Conservation (phyloP, 1,140 invertebrate species). For the Aphelenchoides avenae region DNA sequence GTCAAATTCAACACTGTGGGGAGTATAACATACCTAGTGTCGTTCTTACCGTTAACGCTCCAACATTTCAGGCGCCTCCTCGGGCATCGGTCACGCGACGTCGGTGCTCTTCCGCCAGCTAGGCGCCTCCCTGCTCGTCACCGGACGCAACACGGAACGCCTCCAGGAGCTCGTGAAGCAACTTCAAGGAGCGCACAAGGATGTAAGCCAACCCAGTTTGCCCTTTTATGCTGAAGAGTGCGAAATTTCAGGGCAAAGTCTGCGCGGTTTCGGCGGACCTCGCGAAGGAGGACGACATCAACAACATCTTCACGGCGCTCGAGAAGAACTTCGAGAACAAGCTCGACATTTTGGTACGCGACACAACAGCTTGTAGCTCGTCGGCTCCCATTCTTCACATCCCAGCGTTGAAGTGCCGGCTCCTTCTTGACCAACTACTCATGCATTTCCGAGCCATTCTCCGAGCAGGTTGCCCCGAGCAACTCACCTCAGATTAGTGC, state of each 20-base stretch:
- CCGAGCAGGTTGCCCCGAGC: no score
- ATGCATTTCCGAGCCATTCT: no score
- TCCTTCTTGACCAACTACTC: no score
- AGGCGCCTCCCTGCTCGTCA: slow-evolving; percentile 69
- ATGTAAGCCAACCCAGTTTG: slow-evolving; percentile 9
- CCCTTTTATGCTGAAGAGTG: not conserved
- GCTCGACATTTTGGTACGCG: slow-evolving; percentile 63
- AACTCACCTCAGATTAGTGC: no score
- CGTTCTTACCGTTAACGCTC: no score
- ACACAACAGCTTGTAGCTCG: not conserved
- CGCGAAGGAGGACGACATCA: slow-evolving; percentile 67
- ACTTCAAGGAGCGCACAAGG: slow-evolving; percentile 12
- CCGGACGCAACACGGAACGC: slow-evolving; percentile 72
- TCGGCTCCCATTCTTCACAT: no score
- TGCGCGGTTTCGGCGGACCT: slow-evolving; percentile 67
- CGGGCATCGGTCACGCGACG: slow-evolving; percentile 77
- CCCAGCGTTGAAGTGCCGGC: no score
- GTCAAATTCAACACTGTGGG: no score
- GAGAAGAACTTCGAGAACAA: slow-evolving; percentile 59
- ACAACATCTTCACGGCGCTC: slow-evolving; percentile 49
- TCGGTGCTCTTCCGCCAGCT: slow-evolving; percentile 71
- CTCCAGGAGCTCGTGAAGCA: slow-evolving; percentile 55
- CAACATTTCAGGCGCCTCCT: slow-evolving; percentile 74
- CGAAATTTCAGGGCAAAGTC: slow-evolving; percentile 24
- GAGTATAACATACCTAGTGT: no score